Base-by-base conservation (phyloP, 2,113 vertebrate genomes). In the Odontophorus gujanensis region DNA sequence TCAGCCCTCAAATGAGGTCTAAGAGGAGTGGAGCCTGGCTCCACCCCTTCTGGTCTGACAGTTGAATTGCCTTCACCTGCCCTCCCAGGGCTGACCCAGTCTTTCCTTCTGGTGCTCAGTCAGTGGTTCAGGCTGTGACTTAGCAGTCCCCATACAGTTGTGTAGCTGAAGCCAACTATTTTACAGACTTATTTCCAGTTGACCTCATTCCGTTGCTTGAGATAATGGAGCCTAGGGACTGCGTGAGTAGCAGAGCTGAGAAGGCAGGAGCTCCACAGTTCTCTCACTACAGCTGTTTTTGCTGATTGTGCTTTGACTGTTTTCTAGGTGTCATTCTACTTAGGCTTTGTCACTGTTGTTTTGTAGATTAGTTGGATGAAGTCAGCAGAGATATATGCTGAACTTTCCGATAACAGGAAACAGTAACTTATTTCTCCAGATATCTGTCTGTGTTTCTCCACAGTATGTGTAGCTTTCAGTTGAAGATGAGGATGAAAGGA, bases 331-430 rank as follows among this genome's bases (percentile, higher is more conserved):
- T 51, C 9, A 9, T 34, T 19, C 74, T 85, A 18, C 50, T 84
- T 72, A 81, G 53, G 17, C 36, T 81, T 16, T 26, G 20, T 2
- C 11, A 5, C 68, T 73, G 15, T 55, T 76, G 20, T n/a, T 84
- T 40, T 71, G 9, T 68, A 61, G 34, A 0, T 0, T 8, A 45
- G 26, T 7, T 80, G 36, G 50, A 53, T 80, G 53, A 77, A 57
- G 32, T 50, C 65, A 43, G 5, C 67, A 48, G 38, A 62, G 45
- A 57, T 47, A 47, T 66, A 20, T 30, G 17, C 6, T 84, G 32
- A 78, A 38, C 18, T 81, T 76, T 13, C 4, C 36, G 51, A 5
- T 9, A 51, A 32, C 0, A 1, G 53, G 51, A 32, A 85, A 57
- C 38, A 51, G 26, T 45, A 51, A 21, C 7, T 58, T 71, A 58